phyloP scores from a whole-genome alignment of 2,888 invertebrate species.

The Lypha dubia region DNA sequence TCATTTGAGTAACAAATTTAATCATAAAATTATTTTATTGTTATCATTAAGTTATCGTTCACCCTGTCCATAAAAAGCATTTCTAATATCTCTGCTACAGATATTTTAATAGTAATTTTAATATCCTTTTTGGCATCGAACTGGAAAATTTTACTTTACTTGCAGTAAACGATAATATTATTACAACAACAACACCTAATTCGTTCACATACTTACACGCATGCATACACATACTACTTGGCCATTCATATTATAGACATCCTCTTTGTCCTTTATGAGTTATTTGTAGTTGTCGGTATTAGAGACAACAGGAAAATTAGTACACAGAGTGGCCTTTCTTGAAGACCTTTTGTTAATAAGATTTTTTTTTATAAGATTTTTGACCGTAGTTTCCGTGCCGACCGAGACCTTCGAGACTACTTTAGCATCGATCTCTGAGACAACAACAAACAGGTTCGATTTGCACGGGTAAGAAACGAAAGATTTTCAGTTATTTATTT shows the following conservation, averaged over 20 bases:
- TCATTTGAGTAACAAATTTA: constrained; percentile 45
- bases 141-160: constrained; percentile 44
- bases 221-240: constrained; percentile 2
- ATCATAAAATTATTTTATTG: constrained; percentile 53
- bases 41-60: constrained; percentile 44
- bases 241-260: constrained; percentile 33
- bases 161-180: constrained; percentile 20
- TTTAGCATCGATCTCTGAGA: too few species aligned
- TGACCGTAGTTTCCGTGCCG: too few species aligned
- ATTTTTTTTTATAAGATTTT: too few species aligned
- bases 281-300: constrained; percentile 2
- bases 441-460: too few species aligned
- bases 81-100: background rate
- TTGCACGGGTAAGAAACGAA: too few species aligned
- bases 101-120: constrained; percentile 33
- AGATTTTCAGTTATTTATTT: too few species aligned
- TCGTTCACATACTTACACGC: background rate
- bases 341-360: background rate
- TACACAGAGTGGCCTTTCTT: background rate
- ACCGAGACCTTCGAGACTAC: too few species aligned
- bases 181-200: background rate
- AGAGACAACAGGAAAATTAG: background rate
- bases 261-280: constrained; percentile 39
- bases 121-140: constrained; percentile 49
- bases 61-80: background rate